Evolutionary conservation across 2,113 vertebrate genomes (phyloP).

Genomic region (Equus przewalskii): DNA sequence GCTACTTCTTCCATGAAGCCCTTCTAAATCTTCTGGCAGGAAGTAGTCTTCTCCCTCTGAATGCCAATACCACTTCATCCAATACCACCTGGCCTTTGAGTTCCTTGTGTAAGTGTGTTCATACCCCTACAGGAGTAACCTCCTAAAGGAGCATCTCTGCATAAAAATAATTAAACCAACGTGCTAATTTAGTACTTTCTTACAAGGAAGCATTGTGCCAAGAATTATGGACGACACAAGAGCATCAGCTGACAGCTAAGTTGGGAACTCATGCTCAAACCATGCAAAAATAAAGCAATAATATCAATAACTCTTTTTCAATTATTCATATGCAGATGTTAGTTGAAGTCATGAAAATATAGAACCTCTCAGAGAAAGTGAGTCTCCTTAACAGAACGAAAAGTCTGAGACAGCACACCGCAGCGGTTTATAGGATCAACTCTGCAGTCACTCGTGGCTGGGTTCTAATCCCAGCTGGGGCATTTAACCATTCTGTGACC

Average conservation of each 20-base stretch:
- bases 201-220: not conserved
- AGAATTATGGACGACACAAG: not conserved
- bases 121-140: not conserved
- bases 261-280: not conserved
- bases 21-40: not conserved
- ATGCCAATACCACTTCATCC: not conserved
- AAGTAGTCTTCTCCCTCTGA: not conserved
- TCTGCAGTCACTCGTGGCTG: not conserved
- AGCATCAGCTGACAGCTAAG: not conserved
- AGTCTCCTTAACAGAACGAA: not conserved
- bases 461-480: not conserved
- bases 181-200: not conserved
- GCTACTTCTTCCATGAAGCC: not conserved
- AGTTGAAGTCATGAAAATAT: not conserved
- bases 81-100: not conserved
- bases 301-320: not conserved
- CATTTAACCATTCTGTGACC: not conserved
- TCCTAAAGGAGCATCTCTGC: not conserved
- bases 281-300: not conserved
- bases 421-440: not conserved
- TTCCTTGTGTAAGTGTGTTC: not conserved
- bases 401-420: not conserved
- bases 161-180: slow-evolving; percentile 23
- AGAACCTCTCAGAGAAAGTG: not conserved
- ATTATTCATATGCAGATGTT: not conserved